phyloP scores from a whole-genome alignment of 2,113 vertebrate species.

The Passerina amoena region DNA sequence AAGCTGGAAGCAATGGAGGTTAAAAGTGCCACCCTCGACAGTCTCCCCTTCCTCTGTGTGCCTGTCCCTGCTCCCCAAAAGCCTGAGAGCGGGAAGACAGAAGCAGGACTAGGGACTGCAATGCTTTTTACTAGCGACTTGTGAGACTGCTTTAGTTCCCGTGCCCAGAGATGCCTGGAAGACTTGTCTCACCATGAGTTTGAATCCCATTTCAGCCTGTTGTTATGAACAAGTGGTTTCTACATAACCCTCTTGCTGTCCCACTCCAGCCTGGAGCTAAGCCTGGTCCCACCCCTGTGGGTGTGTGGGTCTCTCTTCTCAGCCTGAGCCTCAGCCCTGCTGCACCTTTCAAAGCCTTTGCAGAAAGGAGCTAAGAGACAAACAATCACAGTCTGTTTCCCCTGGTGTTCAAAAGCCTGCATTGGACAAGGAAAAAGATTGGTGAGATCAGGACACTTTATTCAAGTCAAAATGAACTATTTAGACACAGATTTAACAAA shows the following conservation, averaged over 20 bases:
- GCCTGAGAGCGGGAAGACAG: not conserved
- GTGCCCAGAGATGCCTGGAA: not conserved
- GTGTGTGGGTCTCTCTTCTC: not conserved
- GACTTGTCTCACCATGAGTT: not conserved
- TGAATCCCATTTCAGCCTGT: not conserved
- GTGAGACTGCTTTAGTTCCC: not conserved
- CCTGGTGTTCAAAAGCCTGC: not conserved
- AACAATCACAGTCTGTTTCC: not conserved
- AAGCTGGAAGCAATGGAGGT: not conserved
- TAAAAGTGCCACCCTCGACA: not conserved
- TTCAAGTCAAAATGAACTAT: not conserved
- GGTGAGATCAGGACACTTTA: not conserved
- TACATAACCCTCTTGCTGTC: rapidly evolving
- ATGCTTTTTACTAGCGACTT: not conserved
- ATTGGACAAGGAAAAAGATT: not conserved
- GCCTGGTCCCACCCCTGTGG: not conserved
- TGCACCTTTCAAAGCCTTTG: not conserved
- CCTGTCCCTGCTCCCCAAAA: not conserved
- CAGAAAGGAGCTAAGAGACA: not conserved
- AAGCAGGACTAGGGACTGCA: not conserved
- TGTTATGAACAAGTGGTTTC: not conserved
- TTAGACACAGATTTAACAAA: not conserved
- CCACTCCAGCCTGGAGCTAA: not conserved
- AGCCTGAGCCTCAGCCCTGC: not conserved
- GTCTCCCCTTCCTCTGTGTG: rapidly evolving